Evolutionary conservation across 1,140 invertebrate species (phyloP), one percentile per base, ranked within the genome.

Genomic region (Ceratoteleas bidentatus): DNA sequence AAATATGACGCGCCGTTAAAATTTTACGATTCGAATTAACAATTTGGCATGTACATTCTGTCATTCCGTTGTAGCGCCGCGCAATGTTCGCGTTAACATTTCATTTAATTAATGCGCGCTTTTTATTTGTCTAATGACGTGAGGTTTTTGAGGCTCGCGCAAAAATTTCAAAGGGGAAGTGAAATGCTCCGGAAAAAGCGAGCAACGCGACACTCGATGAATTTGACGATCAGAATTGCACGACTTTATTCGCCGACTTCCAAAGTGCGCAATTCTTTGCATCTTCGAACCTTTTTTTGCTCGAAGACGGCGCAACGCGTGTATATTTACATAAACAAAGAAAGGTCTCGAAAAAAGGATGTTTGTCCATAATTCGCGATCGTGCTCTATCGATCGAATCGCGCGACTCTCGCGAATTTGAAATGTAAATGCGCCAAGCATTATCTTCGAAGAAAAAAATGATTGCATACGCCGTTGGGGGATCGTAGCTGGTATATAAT

Each of bases 381-480:
- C 85, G 82, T 60, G 73, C 61, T 60, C 81, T 56, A 82, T 74
- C 80, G 77, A 81, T 84, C 83, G 78, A 79, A 82, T 83, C 77
- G 65, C 76, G 53, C 64, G 24, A 24, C 24, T 24, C 83, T 74
- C 15, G 68, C 52, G 66, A 62, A 87, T 88, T 88, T 88, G 86
- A 88, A 89, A 89, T 89, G 87, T 86, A 88, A 89, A 89, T 87
- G 73, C 73, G 60, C 50, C 74, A 77, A 82, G 82, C 80, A 85
- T 87, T 85, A 89, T 88, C 80, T 87, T 80, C 52, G 62, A 72
- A 81, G 81, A 82, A 85, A 84, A 75, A 83, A 76, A 84, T 58
- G 73, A 76, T 85, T 77, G 62, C 65, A 73, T 57, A 65, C 72
- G 57, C 53, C 15, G 62, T 24, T 9, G 54, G 54, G 80, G 80